phyloP scores from a whole-genome alignment of 2,888 invertebrate genomes.

The Heteromyza rotundicornis region DNA sequence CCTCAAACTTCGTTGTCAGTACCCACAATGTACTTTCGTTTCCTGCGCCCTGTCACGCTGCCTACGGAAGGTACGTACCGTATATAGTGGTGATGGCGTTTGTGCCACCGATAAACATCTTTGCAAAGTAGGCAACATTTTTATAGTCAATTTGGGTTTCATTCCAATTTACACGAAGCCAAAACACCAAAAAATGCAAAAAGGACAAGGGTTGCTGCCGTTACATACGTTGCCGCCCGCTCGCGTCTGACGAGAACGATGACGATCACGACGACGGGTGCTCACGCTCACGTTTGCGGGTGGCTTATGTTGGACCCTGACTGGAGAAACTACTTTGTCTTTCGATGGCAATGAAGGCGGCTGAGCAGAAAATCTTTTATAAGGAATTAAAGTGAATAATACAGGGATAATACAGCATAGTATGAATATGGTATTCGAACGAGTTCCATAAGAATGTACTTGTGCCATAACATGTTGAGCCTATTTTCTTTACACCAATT shows the following conservation, averaged over 20 bases:
- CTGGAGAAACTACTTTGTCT: neutral
- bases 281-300: neutral
- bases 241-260: too few relatives aligned
- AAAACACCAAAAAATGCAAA: neutral
- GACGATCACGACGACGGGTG: too few relatives aligned
- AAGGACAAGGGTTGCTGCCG: neutral
- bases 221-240: too few relatives aligned
- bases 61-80: neutral
- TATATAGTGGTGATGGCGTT: slow-evolving; percentile 6
- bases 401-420: too few relatives aligned
- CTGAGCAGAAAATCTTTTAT: too few relatives aligned
- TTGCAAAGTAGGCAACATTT: slow-evolving; percentile 60
- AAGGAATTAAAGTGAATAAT: too few relatives aligned
- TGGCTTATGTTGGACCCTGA: neutral
- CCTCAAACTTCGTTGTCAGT: neutral
- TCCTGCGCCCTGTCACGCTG: neutral
- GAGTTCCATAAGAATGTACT: too few relatives aligned
- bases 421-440: too few relatives aligned
- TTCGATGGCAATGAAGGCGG: slow-evolving; percentile 4
- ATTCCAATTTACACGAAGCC: slow-evolving; percentile 30
- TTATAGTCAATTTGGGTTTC: slow-evolving; percentile 55
- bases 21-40: neutral
- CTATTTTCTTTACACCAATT: too few relatives aligned
- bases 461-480: too few relatives aligned
- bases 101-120: slow-evolving; percentile 51